These are phyloP conservation scores for Pissodes strobi DNA, from an alignment of 1,140 invertebrate species.

Conservation along the genomic window DNA sequence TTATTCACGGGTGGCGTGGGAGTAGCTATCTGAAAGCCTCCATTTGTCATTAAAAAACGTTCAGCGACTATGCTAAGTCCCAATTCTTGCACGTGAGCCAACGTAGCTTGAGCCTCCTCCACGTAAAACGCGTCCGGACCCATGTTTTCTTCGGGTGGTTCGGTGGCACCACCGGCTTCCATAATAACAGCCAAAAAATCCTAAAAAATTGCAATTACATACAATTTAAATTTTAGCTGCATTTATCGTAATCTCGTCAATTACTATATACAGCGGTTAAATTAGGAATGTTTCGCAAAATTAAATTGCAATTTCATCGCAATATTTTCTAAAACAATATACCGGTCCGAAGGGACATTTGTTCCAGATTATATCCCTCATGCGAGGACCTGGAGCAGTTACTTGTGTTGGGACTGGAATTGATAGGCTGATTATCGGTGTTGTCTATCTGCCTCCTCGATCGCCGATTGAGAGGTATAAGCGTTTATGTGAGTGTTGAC, in stretches of 20 bases:
- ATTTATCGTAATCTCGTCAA: background rate
- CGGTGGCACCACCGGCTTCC: conserved; percentile 66
- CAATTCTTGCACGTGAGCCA: conserved; percentile 68
- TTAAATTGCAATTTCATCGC: too few relatives aligned
- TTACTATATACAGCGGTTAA: too few relatives aligned
- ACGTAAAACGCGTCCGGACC: conserved; percentile 67
- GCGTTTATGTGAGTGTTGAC: too few relatives aligned
- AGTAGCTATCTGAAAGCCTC: conserved; percentile 57
- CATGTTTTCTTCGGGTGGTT: conserved; percentile 56
- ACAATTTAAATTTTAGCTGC: background rate
- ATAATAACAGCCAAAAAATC: conserved; percentile 69
- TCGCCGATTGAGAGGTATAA: too few relatives aligned
- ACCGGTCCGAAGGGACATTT: too few relatives aligned
- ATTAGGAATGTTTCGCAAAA: too few relatives aligned
- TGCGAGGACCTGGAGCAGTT: too few relatives aligned
- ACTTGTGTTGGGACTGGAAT: too few relatives aligned
- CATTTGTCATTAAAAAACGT: conserved; percentile 65
- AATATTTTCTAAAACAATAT: too few relatives aligned
- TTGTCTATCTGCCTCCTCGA: too few relatives aligned
- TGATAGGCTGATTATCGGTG: too few relatives aligned
- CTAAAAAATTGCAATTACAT: conserved; percentile 33
- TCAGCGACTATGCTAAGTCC: conserved; percentile 65
- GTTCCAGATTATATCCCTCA: too few relatives aligned
- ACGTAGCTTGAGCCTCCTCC: conserved; percentile 71
- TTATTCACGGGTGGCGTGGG: conserved; percentile 38